Percentiles rank a stretch among this genome's conserved stretches.
Evolutionary conservation across 1,140 invertebrate genomes (phyloP).

Genomic region (Thereuonema tuberculata): DNA sequence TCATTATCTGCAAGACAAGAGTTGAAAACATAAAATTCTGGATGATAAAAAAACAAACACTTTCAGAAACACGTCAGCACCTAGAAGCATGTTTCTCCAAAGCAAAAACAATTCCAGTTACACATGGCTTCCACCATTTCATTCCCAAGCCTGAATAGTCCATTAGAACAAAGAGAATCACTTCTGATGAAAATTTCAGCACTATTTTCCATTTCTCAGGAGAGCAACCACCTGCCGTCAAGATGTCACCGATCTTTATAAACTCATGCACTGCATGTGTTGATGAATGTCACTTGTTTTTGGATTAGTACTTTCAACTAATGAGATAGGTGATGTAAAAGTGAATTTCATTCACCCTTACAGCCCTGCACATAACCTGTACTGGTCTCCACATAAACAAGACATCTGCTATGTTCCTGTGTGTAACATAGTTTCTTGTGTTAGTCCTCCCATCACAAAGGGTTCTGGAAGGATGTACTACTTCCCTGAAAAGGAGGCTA

Average conservation of each 20-base stretch:
- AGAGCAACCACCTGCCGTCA: neutral
- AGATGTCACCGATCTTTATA: neutral
- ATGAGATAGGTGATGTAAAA: too few species aligned
- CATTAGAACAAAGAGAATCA: neutral
- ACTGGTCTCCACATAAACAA: too few species aligned
- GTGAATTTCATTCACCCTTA: too few species aligned
- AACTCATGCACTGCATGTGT: too few species aligned
- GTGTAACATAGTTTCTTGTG: too few species aligned
- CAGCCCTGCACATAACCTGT: too few species aligned
- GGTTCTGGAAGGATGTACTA: too few species aligned
- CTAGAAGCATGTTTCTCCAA: neutral
- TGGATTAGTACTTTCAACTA: too few species aligned
- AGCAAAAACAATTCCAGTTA: neutral
- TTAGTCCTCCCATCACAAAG: too few species aligned
- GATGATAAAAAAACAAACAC: neutral
- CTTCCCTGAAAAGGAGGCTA: too few species aligned
- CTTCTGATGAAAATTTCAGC: neutral
- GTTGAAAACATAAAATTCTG: neutral
- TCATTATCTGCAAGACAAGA: neutral
- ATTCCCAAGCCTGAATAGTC: neutral
- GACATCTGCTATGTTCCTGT: too few species aligned
- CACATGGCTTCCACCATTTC: neutral
- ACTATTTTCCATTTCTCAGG: neutral
- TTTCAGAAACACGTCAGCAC: neutral
- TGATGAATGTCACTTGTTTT: too few species aligned